phyloP scores from a whole-genome alignment of 2,113 vertebrate genomes.

The Syrmaticus mikado region DNA sequence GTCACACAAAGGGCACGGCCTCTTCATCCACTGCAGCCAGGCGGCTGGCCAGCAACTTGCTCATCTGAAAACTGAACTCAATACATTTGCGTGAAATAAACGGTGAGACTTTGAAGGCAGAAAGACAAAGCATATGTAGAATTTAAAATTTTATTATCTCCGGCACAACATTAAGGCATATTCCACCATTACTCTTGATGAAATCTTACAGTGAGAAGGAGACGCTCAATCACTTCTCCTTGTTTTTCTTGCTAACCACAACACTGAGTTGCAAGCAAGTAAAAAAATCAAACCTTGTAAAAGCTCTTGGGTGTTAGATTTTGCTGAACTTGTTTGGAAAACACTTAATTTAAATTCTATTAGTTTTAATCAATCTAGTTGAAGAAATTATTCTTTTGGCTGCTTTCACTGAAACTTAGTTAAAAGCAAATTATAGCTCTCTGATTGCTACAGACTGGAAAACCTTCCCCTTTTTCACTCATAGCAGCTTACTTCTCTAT shows the following conservation, averaged over 20 bases:
- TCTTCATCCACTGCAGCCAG: not conserved
- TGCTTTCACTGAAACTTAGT: slow-evolving; percentile 38
- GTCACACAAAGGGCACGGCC: not conserved
- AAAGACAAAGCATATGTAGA: slow-evolving; percentile 14
- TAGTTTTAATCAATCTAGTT: slow-evolving; percentile 45
- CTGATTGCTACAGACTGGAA: slow-evolving; percentile 32
- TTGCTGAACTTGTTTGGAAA: slow-evolving; percentile 43
- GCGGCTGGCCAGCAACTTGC: not conserved
- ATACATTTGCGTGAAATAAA: not conserved
- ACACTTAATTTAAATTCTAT: slow-evolving; percentile 51
- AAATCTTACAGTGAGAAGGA: not conserved
- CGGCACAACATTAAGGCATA: not conserved
- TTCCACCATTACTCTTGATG: not conserved
- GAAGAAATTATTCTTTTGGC: slow-evolving; percentile 53
- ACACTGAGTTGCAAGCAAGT: not conserved
- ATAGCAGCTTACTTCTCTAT: slow-evolving; percentile 52
- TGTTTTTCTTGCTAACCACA: not conserved
- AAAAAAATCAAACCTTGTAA: not conserved
- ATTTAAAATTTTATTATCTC: not conserved
- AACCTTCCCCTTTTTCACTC: slow-evolving; percentile 42
- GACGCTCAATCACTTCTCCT: not conserved
- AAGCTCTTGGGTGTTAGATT: not conserved
- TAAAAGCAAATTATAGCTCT: slow-evolving; percentile 56
- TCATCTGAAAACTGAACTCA: not conserved
- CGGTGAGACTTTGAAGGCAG: not conserved